Evolutionary conservation across 2,888 invertebrate species (phyloP).

Genomic region (Calliopum simillimum): DNA sequence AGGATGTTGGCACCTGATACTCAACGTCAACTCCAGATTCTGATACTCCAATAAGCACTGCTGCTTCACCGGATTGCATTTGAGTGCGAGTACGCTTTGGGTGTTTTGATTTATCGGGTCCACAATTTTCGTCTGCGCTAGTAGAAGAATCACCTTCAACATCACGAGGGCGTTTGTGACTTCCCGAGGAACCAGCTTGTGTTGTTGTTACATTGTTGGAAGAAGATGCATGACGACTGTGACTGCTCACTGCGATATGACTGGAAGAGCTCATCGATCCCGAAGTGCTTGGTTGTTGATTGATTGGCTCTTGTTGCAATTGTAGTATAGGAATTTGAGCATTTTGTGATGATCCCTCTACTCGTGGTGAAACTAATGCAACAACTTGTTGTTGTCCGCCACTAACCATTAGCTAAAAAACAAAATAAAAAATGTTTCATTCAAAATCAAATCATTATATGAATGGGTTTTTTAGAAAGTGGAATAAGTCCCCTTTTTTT

Average conservation of each 20-base stretch:
- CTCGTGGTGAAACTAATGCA: slow-evolving; percentile 78
- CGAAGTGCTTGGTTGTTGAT: slow-evolving; percentile 66
- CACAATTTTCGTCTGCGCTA: slow-evolving; percentile 66
- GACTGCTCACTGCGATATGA: slow-evolving; percentile 66
- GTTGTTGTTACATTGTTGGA: slow-evolving; percentile 78
- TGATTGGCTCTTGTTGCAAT: slow-evolving; percentile 60
- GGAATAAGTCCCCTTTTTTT: too few species aligned
- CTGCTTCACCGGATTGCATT: slow-evolving; percentile 58
- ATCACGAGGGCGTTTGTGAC: slow-evolving; percentile 73
- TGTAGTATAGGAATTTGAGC: slow-evolving; percentile 56
- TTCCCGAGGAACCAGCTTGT: slow-evolving; percentile 68
- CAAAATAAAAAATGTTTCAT: not conserved
- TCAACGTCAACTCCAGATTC: slow-evolving; percentile 76
- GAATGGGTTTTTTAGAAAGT: not conserved
- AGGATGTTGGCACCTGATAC: slow-evolving; percentile 87
- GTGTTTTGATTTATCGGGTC: slow-evolving; percentile 61
- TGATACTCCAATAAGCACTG: slow-evolving; percentile 68
- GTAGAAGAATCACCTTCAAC: slow-evolving; percentile 70
- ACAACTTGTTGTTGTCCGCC: slow-evolving; percentile 74
- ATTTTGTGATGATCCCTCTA: slow-evolving; percentile 70
- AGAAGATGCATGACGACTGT: slow-evolving; percentile 70
- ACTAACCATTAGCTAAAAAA: slow-evolving; percentile 53
- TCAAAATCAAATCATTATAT: not conserved
- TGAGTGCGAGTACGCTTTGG: slow-evolving; percentile 63
- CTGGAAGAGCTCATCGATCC: slow-evolving; percentile 63